Evolutionary conservation across 2,797 vertebrate species (phyloP), one percentile per base, ranked within the genome.

Genomic region (Aplochiton taeniatus): DNA sequence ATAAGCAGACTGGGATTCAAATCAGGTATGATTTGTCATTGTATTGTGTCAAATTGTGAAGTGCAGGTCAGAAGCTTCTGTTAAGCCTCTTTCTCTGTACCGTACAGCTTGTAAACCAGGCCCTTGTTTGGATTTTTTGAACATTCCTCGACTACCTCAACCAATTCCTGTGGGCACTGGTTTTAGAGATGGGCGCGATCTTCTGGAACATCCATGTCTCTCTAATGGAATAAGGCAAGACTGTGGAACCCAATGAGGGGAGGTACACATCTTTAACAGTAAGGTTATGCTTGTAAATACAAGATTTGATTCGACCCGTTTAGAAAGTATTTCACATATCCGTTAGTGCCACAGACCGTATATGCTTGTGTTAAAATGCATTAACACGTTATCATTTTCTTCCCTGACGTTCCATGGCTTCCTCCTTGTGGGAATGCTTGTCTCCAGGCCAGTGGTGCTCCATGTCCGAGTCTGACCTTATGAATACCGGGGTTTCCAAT

Each of bases 401-500:
- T 52, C 31, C 55, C 48, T 48, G 4, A 9, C 47, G 13, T 46
- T 43, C 4, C 16, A 18, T 43, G 31, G 3, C 1, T 18, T 51
- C 16, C 16, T 20, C 18, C 46, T 20, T 4, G 12, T 20, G 44
- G 56, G 9, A 44, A 44, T 42, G 43, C 17, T 55, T 43, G 16
- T 17, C 58, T 51, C 31, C 49, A 66, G 51, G 31, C 56, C 75
- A 71, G 62, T 89, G 87, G 4, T 93, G 91, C 80, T 93, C 89
- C 75, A 92, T 93, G 64, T 93, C 93, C 0, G 93, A 94, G 64
- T 80, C 91, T 0, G 90, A 95, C 75, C 91, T 91, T 17, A 93
- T 92, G 92, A 95, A 92, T 79, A 93, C 93, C 75, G 87, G 89
- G 19, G 88, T 90, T 47, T 85, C 93, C 83, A 90, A 90, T 81